phyloP scores from a whole-genome alignment of 2,888 invertebrate genomes.

The Bellardia bayeri region DNA sequence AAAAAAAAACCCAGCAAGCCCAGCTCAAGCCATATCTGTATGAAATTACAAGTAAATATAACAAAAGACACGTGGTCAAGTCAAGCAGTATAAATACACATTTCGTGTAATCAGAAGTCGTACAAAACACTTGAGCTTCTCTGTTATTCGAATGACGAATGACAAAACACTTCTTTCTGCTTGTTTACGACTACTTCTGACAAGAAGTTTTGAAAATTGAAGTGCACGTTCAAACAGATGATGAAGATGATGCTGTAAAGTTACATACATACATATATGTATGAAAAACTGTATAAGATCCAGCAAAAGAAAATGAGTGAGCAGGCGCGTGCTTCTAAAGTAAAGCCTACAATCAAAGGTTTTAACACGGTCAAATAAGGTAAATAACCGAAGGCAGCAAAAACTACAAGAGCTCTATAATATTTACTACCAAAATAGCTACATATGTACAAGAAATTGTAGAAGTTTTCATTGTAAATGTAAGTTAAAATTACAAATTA shows the following conservation, averaged over 20 bases:
- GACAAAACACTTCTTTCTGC: slow-evolving; percentile 71
- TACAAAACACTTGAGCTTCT: slow-evolving; percentile 63
- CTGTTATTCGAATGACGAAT: slow-evolving; percentile 56
- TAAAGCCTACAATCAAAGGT: slow-evolving; percentile 67
- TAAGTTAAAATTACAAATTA: slow-evolving; percentile 42
- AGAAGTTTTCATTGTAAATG: slow-evolving; percentile 3
- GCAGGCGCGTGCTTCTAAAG: slow-evolving; percentile 67
- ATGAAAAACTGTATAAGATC: not conserved
- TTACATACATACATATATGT: not conserved
- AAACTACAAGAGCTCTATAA: slow-evolving; percentile 4
- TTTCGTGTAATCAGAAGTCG: slow-evolving; percentile 34
- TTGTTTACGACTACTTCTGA: slow-evolving; percentile 52
- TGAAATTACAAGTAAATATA: slow-evolving; percentile 52
- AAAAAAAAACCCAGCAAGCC: slow-evolving; percentile 8
- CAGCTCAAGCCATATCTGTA: slow-evolving; percentile 41
- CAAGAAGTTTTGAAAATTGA: slow-evolving; percentile 58
- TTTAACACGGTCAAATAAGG: slow-evolving; percentile 67
- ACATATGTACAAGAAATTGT: slow-evolving; percentile 3
- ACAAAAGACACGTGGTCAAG: slow-evolving; percentile 70
- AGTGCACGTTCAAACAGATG: slow-evolving; percentile 58
- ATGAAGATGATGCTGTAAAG: slow-evolving; percentile 5
- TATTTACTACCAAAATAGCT: slow-evolving; percentile 30
- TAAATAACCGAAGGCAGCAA: slow-evolving; percentile 60
- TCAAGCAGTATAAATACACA: slow-evolving; percentile 26
- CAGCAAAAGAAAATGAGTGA: slow-evolving; percentile 29